Base-by-base conservation (phyloP, 2,113 vertebrate genomes). In the Saguinus imperator region DNA sequence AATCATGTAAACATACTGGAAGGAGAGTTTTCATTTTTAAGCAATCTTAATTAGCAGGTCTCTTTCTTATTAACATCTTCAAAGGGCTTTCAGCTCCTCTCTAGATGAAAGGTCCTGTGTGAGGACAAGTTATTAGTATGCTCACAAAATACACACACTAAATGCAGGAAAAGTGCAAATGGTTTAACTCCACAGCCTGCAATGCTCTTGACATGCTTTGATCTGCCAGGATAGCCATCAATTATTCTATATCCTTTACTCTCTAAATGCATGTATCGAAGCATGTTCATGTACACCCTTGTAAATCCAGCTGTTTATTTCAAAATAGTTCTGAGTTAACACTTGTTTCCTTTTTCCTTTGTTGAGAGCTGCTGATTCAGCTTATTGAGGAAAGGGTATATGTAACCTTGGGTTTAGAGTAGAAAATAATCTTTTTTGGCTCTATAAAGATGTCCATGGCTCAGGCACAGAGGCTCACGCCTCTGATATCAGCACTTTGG, bases 31-130 rank as follows among this genome's bases (percentile, higher is more conserved):
- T 97, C 82, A 91, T 95, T 97, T 97, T 95, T 87, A 91, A 95
- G 93, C 55, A 83, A 91, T 87, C 94, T 93, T 97, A 98, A 98
- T 97, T 95, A 97, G 58, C 87, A 95, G 95, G 85, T 97, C 92
- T 94, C 97, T 97, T 96, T 88, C 93, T 95, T 98, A 95, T 92
- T 97, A 97, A 96, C 85, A 80, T 96, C 97, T 98, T 98, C 97
- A 97, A 97, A 98, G 97, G 72, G 73, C 85, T 95, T 94, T 89
- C 95, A 95, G 96, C 87, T 97, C 92, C 94, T 97, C 76, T 95
- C 58, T 73, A 98, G 95, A 97, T 92, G 97, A 96, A 98, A 98
- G 92, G 61, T 96, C 43, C 95, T 82, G 20, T 43, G 88, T 94
- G 73, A 88, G 25, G 91, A 97, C 96, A 97, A 97, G 97, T 97